These are phyloP conservation scores for Cosmorhoe ocellata DNA, from an alignment of 2,888 invertebrate genomes.

Conservation along the genomic window DNA sequence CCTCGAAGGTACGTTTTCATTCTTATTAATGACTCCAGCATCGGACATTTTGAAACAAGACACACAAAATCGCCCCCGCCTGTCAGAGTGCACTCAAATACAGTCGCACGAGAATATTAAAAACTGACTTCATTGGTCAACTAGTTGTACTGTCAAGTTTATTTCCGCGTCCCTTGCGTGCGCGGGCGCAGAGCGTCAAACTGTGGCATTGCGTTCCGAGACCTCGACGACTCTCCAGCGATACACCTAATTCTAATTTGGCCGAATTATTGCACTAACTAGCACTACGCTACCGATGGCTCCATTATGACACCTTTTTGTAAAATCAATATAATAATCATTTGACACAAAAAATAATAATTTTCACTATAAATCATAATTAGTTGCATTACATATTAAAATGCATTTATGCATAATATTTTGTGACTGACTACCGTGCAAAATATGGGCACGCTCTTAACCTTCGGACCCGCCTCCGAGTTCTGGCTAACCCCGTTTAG, in stretches of 20 bases:
- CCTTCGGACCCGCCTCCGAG: no score
- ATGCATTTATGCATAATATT: no score
- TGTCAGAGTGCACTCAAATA: neutral
- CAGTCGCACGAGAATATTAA: no score
- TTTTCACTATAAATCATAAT: neutral
- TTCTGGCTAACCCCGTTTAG: no score
- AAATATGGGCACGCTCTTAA: no score
- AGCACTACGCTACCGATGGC: constrained; percentile 33
- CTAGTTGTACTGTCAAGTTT: no score
- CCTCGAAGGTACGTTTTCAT: no score
- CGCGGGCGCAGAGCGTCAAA: constrained; percentile 40
- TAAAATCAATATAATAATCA: neutral
- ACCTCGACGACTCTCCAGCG: constrained; percentile 11
- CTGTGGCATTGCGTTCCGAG: constrained; percentile 46
- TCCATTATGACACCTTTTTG: constrained; percentile 32
- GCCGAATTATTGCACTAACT: constrained; percentile 65
- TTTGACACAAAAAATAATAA: constrained; percentile 8
- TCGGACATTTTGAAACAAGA: no score
- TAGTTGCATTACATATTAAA: neutral
- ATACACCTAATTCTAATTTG: constrained; percentile 54
- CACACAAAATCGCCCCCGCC: constrained; percentile 2
- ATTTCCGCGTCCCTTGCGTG: constrained; percentile 7
- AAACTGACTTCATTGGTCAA: no score
- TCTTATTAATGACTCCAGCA: no score
- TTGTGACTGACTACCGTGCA: no score